Base-by-base conservation (phyloP, 2,888 invertebrate species). In the Drosophila mayaguana region DNA sequence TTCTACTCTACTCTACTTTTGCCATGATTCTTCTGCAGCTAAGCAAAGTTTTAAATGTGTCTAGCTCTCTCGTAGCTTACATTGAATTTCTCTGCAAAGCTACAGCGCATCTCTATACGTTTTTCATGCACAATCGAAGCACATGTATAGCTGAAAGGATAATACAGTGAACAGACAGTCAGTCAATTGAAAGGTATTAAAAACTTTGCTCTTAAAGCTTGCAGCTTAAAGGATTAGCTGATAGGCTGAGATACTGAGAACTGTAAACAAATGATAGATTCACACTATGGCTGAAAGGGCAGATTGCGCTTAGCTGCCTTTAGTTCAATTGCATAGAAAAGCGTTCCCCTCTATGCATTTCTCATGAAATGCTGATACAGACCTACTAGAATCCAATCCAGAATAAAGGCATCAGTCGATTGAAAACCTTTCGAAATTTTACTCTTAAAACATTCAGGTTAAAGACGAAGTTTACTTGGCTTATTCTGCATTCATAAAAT, bases 41-140 rank as follows among this genome's bases (percentile, higher is more conserved):
- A 48, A 48, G 11, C 28, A 48, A 32, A 48, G 48, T 48, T 28
- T 32, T 7, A 18, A 32, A 50, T 32, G 48, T 50, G 11, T 50
- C 28, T n/a, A 48, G 5, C 11, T 22, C 20, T 14, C 32, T 28
- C 28, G 28, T 28, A 18, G 28, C 28, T 25, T n/a, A 9, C n/a
- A 28, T 28, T 48, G 48, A 25, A n/a, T 48, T 48, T 11, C 11
- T 28, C 28, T 45, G 22, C 22, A 45, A 45, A 20, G 20, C 5
- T 43, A 6, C 43, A 14, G 2, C n/a, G n/a, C 28, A 2, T 11
- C 28, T 48, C 28, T 12, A n/a, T 11, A 16, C 43, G 14, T 16
- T 16, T 16, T 18, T 22, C 22, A 45, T 25, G 46, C 28, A 48
- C 48, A 25, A 28, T 48, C 28, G 48, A n/a, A 5, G 28, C 28